Percentiles rank a stretch among this genome's conserved stretches.
phyloP scores from a whole-genome alignment of 2,113 vertebrate species.

The Pavo muticus region DNA sequence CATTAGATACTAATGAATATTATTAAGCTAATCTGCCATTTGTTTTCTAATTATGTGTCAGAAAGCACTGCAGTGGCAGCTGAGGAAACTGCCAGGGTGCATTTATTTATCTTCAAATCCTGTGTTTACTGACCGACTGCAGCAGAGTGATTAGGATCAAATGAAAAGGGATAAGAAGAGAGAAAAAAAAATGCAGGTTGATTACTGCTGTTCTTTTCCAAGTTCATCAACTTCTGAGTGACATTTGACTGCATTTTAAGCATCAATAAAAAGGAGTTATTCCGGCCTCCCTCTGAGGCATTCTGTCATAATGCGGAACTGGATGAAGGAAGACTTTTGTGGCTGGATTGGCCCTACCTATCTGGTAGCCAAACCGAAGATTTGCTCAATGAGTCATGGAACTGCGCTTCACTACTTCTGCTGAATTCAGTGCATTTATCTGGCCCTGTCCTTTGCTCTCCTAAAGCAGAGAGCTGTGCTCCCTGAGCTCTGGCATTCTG shows the following conservation, averaged over 20 bases:
- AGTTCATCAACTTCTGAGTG: not conserved
- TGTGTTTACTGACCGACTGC: conserved; percentile 39
- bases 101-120: conserved; percentile 64
- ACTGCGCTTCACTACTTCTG: not conserved
- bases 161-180: conserved; percentile 23
- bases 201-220: conserved; percentile 30
- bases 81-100: conserved; percentile 74
- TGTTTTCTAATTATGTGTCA: conserved; percentile 86
- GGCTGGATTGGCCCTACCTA: not conserved
- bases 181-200: not conserved
- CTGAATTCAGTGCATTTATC: not conserved
- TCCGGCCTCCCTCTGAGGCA: not conserved
- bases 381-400: not conserved
- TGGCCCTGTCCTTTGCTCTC: not conserved
- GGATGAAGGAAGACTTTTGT: not conserved
- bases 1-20: conserved; percentile 85
- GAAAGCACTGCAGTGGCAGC: conserved; percentile 73
- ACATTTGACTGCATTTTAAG: conserved; percentile 3
- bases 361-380: not conserved
- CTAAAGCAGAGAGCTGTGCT: not conserved
- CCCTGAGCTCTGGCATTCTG: not conserved
- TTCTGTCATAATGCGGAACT: not conserved
- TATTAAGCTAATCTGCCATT: conserved; percentile 86
- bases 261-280: not conserved
- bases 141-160: conserved; percentile 66